Percentiles rank a stretch among this genome's conserved stretches.
Conservation (phyloP, 1,140 invertebrate genomes). For the Leptinotarsa lineolata region DNA sequence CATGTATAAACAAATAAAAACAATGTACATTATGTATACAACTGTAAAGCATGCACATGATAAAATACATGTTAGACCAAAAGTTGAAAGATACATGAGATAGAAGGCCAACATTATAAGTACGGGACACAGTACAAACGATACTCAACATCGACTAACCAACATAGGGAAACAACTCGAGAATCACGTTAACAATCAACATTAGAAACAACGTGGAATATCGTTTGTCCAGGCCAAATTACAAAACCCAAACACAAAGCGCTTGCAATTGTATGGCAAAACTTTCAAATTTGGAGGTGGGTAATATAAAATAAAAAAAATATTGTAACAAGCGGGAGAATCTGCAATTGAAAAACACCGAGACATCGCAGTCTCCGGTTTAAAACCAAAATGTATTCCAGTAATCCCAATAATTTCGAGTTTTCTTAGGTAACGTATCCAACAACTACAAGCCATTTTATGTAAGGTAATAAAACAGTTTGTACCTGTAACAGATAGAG, state of each 20-base stretch:
- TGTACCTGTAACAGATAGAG: not conserved
- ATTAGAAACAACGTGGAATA: conserved; percentile 29
- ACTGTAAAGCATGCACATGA: conserved; percentile 50
- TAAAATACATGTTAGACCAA: conserved; percentile 51
- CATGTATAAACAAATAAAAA: conserved; percentile 40
- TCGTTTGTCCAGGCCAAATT: conserved; percentile 40
- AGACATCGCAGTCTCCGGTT: conserved; percentile 51
- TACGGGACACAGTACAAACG: conserved; percentile 42
- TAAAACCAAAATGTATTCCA: conserved; percentile 46
- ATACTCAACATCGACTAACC: conserved; percentile 31
- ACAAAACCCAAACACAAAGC: conserved; percentile 45
- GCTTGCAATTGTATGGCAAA: conserved; percentile 51
- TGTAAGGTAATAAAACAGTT: conserved; percentile 23
- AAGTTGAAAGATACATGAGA: conserved; percentile 50
- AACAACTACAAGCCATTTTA: conserved; percentile 25
- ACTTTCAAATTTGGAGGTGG: conserved; percentile 34
- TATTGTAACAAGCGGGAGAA: conserved; percentile 40
- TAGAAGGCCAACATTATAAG: conserved; percentile 56
- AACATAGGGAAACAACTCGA: not conserved
- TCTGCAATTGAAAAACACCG: conserved; percentile 41
- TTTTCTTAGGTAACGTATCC: conserved; percentile 2
- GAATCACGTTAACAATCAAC: no score
- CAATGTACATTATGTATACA: conserved; percentile 43
- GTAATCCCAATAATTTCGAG: conserved; percentile 12
- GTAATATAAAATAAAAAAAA: conserved; percentile 37